phyloP scores from a whole-genome alignment of 2,113 vertebrate genomes.

The Nothobranchius furzeri region DNA sequence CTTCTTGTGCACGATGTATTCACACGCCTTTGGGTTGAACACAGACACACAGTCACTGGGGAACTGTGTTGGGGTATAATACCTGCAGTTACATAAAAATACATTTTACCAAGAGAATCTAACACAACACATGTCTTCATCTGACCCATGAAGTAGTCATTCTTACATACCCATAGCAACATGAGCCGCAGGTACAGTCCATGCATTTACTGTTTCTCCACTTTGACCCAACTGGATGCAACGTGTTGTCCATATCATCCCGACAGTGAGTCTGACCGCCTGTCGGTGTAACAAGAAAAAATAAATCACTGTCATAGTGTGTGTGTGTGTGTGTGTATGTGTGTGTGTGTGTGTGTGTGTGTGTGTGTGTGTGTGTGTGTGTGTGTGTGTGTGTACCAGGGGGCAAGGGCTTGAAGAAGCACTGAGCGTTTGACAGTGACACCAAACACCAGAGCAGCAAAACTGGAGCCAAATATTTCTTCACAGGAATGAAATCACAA shows the following conservation, averaged over 20 bases:
- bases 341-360: too few species aligned
- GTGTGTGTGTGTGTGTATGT: too few species aligned
- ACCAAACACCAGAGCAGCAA: too few species aligned
- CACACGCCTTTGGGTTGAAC: conserved; percentile 45
- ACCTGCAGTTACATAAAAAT: conserved; percentile 48
- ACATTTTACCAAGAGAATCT: not conserved
- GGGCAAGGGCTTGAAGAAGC: too few species aligned
- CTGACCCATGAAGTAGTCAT: not conserved
- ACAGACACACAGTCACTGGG: conserved; percentile 53
- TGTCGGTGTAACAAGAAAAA: not conserved
- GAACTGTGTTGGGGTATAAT: accelerated
- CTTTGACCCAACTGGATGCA: conserved; percentile 43
- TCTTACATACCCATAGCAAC: conserved; percentile 47
- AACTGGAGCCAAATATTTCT: too few species aligned
- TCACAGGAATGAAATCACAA: too few species aligned
- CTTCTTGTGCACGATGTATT: conserved; percentile 56
- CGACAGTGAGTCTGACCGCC: conserved; percentile 37
- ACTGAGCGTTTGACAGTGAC: too few species aligned
- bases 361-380: too few species aligned
- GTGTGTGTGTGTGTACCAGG: too few species aligned
- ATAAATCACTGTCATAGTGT: too few species aligned
- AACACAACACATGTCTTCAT: not conserved
- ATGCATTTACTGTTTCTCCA: conserved; percentile 63
- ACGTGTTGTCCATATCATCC: conserved; percentile 33
- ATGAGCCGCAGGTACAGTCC: conserved; percentile 26